Evolutionary conservation across 2,113 vertebrate species (phyloP).

Genomic region (Riparia riparia): DNA sequence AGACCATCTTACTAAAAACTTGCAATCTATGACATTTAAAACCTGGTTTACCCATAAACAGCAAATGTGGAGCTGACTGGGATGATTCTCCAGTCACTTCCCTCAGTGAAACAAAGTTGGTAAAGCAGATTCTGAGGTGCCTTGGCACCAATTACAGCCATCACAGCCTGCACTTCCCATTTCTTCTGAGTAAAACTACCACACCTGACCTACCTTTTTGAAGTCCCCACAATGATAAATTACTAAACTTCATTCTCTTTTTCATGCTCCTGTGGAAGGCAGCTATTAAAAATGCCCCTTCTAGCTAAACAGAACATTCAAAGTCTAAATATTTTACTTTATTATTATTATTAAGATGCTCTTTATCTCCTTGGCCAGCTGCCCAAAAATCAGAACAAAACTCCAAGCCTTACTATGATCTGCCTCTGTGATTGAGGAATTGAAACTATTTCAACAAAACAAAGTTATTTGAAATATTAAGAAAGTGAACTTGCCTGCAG

Average conservation of each 20-base stretch:
- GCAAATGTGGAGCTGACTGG: not conserved
- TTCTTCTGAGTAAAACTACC: not conserved
- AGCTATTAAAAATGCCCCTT: not conserved
- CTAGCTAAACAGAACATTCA: not conserved
- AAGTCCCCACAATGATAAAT: slow-evolving; percentile 5
- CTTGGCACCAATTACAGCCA: not conserved
- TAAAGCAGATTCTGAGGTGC: not conserved
- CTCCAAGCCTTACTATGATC: not conserved
- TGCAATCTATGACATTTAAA: not conserved
- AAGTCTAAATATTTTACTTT: not conserved
- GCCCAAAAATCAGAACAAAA: not conserved
- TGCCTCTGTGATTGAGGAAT: not conserved
- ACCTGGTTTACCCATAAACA: not conserved
- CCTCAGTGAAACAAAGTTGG: not conserved
- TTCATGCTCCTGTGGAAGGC: not conserved
- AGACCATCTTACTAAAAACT: not conserved
- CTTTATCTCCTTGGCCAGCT: not conserved
- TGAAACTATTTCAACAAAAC: not conserved
- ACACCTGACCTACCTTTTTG: not conserved
- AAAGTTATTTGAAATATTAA: not conserved
- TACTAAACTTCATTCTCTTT: not conserved
- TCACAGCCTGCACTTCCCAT: not conserved
- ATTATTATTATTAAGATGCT: not conserved
- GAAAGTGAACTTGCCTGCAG: not conserved
- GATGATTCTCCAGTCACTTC: not conserved